Conservation (phyloP, 2,113 vertebrate species). For the Thryonomys swinderianus region DNA sequence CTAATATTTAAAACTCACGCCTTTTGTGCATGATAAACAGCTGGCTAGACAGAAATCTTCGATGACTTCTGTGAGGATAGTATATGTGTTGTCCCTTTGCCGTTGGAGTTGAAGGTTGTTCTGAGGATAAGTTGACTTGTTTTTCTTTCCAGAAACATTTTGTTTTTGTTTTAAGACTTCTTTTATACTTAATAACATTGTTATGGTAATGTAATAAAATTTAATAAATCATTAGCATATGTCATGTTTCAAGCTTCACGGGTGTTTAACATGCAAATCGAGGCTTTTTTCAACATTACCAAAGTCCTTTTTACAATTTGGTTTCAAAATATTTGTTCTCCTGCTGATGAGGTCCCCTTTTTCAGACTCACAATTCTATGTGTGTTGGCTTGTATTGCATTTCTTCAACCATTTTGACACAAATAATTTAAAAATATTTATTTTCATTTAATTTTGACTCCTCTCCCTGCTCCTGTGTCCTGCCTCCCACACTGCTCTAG, state of each 20-base stretch:
- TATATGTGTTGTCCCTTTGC: neutral
- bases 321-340: neutral
- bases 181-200: neutral
- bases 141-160: neutral
- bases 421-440: neutral
- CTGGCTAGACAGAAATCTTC: too few species aligned
- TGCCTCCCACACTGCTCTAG: neutral
- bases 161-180: neutral
- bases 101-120: neutral
- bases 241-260: neutral
- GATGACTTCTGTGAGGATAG: neutral
- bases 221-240: neutral
- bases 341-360: neutral
- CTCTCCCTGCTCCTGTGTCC: neutral
- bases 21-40: neutral
- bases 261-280: neutral
- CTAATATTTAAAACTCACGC: neutral
- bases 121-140: neutral
- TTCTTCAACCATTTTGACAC: neutral
- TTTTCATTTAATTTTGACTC: neutral
- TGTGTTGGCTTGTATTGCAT: neutral
- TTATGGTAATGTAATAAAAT: neutral
- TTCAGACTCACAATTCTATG: neutral
- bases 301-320: conserved; percentile 5
- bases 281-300: neutral